Evolutionary conservation across 30 jellyfish, hydroid and myxozoan species (phyloP), one percentile per base, ranked within the genome.

Genomic region (Nemopilema nomurai): DNA sequence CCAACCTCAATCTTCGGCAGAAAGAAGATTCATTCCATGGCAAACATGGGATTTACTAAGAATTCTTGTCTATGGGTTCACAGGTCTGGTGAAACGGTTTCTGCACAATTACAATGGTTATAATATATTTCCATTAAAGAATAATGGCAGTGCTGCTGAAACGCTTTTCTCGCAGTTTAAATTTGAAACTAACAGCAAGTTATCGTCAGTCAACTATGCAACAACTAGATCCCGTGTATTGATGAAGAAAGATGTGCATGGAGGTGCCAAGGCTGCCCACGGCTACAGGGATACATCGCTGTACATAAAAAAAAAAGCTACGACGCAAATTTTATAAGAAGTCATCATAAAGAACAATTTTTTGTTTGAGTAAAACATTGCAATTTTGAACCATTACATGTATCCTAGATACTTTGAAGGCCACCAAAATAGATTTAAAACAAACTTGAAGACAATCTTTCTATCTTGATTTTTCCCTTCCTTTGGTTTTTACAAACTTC

Each of bases 191-290:
- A 75, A 75, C 24, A 50, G 41, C 74, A 75, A 75, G 62, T 53
- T 75, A 49, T 49, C 85, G 29, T 75, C 76, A 1, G 85, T 75
- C 13, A 75, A 75, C 74, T 75, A 75, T 75, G 74, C 85, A 75
- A 28, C 85, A 49, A 77, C 85, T 49, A 75, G 85, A 75, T 75
- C 85, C 74, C 52, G 85, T 49, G 74, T 75, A 75, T 75, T 75
- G 74, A 49, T 75, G 74, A 75, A 71, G 82, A 71, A 71, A 51
- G 66, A 28, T 28, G 49, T 71, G 28, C 82, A 71, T 71, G 82
- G 82, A 75, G 52, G 74, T 49, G 71, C 85, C 53, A 75, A 75
- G 74, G 85, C 85, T 75, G 85, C 85, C 21, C 85, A 53, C 49
- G 85, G 85, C 71, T 75, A 75, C 85, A 50, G 85, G 74, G 74